Conservation (phyloP, 53 echinoderm and acorn worm species). For the Paelopatides confundens region DNA sequence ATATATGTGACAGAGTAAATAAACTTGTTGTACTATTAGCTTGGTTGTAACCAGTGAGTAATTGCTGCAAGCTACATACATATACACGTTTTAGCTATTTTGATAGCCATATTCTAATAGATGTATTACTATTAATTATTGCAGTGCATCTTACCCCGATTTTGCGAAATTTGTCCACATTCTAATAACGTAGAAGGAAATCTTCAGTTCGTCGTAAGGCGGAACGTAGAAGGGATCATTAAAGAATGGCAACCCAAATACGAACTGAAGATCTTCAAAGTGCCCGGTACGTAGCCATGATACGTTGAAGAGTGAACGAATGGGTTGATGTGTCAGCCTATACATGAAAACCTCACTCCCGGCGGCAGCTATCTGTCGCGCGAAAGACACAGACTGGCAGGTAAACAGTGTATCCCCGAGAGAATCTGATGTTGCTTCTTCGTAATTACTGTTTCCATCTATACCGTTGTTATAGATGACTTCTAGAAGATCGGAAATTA, state of each 20-base stretch:
- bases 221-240: not conserved
- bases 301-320: not conserved
- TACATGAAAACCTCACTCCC: slow-evolving; percentile 15
- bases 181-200: slow-evolving; percentile 3
- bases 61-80: no score
- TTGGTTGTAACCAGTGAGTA: no score
- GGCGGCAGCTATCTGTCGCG: not conserved
- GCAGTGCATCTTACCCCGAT: slow-evolving; percentile 31
- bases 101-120: no score
- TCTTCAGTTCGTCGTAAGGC: not conserved
- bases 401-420: not conserved
- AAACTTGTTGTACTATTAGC: no score
- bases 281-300: not conserved
- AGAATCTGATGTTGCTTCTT: not conserved
- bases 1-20: no score
- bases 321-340: not conserved
- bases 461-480: not conserved
- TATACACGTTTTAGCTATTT: no score
- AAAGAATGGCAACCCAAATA: not conserved
- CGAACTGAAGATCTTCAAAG: not conserved
- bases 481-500: not conserved
- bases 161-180: slow-evolving; percentile 47
- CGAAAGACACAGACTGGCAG: not conserved
- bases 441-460: not conserved
- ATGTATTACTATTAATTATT: no score